phyloP scores from a whole-genome alignment of 2,888 invertebrate genomes.

The Papilio protenor region DNA sequence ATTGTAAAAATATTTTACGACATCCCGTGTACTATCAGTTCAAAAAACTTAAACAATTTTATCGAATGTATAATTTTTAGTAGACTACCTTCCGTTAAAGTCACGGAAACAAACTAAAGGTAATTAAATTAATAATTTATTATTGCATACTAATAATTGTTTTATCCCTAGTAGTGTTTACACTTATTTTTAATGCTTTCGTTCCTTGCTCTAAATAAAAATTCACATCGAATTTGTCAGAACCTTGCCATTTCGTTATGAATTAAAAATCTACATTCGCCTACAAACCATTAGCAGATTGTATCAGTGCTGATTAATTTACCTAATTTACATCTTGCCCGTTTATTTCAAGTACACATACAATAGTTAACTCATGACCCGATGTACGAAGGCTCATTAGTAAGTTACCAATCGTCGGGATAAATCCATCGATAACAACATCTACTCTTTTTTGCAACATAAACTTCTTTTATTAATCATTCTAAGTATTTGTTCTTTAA shows the following conservation, averaged over 20 bases:
- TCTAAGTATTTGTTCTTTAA: background rate
- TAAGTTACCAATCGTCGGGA: background rate
- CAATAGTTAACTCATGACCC: background rate
- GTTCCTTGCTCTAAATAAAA: background rate
- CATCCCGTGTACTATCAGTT: background rate
- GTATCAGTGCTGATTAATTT: background rate
- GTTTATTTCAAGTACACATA: background rate
- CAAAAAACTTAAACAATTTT: background rate
- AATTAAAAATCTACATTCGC: background rate
- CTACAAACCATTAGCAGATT: background rate
- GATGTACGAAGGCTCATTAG: background rate
- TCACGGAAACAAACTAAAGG: background rate
- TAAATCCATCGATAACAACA: background rate
- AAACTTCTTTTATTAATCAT: background rate
- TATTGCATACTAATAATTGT: background rate
- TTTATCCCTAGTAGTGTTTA: background rate
- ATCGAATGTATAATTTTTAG: background rate
- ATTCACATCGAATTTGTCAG: background rate
- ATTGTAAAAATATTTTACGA: constrained; percentile 30
- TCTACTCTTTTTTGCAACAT: background rate
- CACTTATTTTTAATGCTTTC: background rate
- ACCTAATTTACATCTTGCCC: background rate
- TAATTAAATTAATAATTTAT: background rate
- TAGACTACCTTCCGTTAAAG: background rate
- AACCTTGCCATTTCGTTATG: background rate